Evolutionary conservation across 2,888 invertebrate genomes (phyloP).

Genomic region (Macroteleia sp.): DNA sequence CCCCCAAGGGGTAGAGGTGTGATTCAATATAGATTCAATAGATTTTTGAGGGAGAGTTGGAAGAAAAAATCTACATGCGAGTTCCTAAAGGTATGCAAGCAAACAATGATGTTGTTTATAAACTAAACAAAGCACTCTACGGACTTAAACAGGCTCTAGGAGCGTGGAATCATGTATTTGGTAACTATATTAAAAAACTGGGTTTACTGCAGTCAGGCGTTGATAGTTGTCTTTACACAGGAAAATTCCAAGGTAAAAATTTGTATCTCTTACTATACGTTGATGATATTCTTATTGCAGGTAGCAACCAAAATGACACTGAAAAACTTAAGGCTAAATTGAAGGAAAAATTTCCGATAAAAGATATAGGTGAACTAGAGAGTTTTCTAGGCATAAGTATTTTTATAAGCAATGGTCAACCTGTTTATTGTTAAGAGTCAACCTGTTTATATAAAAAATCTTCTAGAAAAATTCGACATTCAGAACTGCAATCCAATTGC

Average conservation of each 20-base stretch:
- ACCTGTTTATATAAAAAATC: constrained; percentile 62
- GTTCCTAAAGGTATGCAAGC: constrained; percentile 24
- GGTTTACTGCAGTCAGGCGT: constrained; percentile 41
- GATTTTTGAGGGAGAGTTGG: constrained; percentile 70
- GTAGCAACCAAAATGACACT: constrained; percentile 60
- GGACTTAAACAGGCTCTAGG: constrained; percentile 73
- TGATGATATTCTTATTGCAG: constrained; percentile 1
- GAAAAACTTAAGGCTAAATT: constrained; percentile 14
- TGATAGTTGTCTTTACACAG: constrained; percentile 15
- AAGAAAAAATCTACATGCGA: constrained; percentile 72
- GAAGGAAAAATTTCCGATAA: constrained; percentile 66
- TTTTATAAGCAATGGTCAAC: background rate
- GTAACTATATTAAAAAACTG: constrained; percentile 53
- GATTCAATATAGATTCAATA: too few species aligned
- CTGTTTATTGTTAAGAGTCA: constrained; percentile 65
- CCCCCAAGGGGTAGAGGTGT: too few species aligned
- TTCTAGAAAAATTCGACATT: constrained; percentile 70
- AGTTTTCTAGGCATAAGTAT: constrained; percentile 63
- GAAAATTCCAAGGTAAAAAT: background rate
- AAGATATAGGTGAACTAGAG: constrained; percentile 67
- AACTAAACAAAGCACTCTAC: constrained; percentile 71
- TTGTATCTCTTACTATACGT: constrained; percentile 3
- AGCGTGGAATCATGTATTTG: constrained; percentile 70
- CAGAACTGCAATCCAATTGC: constrained; percentile 64
- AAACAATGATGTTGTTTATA: constrained; percentile 55